phyloP scores from a whole-genome alignment of 2,888 invertebrate species.

The Eumacrocentrus americanus region DNA sequence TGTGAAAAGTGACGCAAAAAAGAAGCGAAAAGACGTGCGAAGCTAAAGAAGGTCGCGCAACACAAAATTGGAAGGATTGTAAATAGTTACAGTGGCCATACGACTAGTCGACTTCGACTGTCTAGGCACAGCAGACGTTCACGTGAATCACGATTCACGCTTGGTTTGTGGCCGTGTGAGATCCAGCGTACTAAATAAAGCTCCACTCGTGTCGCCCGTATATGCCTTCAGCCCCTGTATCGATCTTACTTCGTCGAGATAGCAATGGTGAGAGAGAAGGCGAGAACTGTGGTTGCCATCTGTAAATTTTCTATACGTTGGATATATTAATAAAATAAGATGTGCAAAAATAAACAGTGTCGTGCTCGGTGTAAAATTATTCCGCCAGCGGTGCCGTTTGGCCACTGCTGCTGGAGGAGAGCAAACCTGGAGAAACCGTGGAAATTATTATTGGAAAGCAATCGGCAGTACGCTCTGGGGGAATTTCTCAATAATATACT shows the following conservation, averaged over 20 bases:
- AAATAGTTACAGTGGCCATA: neutral
- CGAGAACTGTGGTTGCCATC: neutral
- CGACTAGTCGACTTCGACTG: neutral
- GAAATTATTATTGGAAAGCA: slow-evolving; percentile 12
- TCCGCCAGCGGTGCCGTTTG: neutral
- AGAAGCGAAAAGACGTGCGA: neutral
- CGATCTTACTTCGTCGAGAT: neutral
- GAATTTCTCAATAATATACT: slow-evolving; percentile 7
- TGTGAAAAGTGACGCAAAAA: too few relatives aligned
- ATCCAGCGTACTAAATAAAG: slow-evolving; percentile 27
- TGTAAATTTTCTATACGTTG: neutral
- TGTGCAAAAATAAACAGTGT: slow-evolving; percentile 15
- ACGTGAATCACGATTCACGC: neutral
- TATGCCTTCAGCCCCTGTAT: neutral
- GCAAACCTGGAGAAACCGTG: neutral
- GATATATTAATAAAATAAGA: slow-evolving; percentile 16
- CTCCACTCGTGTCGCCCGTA: neutral
- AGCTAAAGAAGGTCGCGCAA: too few relatives aligned
- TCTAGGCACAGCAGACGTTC: neutral
- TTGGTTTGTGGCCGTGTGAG: neutral
- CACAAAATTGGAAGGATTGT: neutral
- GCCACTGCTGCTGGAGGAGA: neutral
- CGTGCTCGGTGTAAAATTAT: slow-evolving; percentile 13
- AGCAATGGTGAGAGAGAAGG: neutral
- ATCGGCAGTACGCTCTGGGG: neutral